Percentiles rank a stretch among this genome's conserved stretches.
phyloP scores from a whole-genome alignment of 2,113 vertebrate genomes.

The Rafetus swinhoei region DNA sequence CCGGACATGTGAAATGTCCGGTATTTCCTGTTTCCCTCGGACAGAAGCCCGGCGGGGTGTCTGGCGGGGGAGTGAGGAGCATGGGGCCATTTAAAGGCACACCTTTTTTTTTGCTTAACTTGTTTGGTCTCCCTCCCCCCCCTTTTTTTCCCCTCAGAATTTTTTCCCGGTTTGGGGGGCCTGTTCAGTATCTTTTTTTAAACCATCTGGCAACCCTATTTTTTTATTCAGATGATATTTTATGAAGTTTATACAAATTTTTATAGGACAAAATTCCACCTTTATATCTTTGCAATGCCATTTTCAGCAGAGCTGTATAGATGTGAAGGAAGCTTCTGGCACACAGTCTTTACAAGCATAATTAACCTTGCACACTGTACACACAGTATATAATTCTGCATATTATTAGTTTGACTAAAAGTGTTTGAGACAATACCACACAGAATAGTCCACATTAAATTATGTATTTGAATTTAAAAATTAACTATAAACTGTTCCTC shows the following conservation, averaged over 20 bases:
- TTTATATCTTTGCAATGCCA: neutral
- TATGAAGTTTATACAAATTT: neutral
- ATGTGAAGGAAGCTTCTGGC: neutral
- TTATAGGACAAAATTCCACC: neutral
- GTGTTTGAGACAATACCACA: slow-evolving; percentile 11
- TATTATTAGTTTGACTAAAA: slow-evolving; percentile 21
- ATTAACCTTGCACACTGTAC: neutral
- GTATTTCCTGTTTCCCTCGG: no score
- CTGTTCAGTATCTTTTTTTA: no score
- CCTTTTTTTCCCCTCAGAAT: no score
- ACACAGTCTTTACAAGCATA: neutral
- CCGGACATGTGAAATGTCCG: no score
- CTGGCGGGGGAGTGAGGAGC: no score
- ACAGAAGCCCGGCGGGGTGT: no score
- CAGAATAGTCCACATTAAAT: neutral
- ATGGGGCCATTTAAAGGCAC: no score
- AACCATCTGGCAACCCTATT: no score
- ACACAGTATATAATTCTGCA: neutral
- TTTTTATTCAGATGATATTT: neutral
- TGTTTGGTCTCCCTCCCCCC: no score
- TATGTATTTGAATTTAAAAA: neutral
- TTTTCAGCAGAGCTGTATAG: neutral
- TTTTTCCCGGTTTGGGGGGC: no score
- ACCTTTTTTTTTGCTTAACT: no score
- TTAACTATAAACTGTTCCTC: neutral